Base-by-base conservation (phyloP, 2,113 vertebrate genomes). In the Neodontobutis hainanensis region DNA sequence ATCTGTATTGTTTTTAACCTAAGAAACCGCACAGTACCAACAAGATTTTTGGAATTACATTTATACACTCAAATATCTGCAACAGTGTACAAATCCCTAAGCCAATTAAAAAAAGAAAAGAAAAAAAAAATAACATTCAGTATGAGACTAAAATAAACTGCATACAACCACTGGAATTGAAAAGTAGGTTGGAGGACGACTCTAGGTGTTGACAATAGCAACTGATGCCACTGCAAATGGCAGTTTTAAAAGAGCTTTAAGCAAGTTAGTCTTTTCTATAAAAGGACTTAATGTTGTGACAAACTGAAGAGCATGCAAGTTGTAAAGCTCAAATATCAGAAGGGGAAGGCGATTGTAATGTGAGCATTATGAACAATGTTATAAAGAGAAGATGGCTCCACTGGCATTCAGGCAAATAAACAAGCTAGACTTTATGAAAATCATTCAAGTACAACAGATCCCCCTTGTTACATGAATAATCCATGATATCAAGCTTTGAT, bases 1-100 rank as follows among this genome's bases (percentile, higher is more conserved):
- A 55, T 74, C 61, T 67, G 38, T 11, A 9, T 72, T 65, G 67
- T 67, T 58, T 45, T 63, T 40, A 65, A 65, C 51, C 73, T 68
- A 79, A 70, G 40, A 51, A 75, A 78, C 61, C 68, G 64, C 66
- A 81, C 75, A 78, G 67, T 57, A 73, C 61, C 53, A 53, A 80
- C 77, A 82, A 38, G 57, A 52, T 52, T 69, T 65, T 66, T 61
- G 62, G 70, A 81, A 80, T 79, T 44, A 83, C 66, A 78, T 71
- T 56, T 68, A 70, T 51, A 77, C 61, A 69, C 58, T 42, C 11
- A 74, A 72, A 79, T 68, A 63, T 55, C 35, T 68, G 62, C 36
- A 73, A 68, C 36, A 58, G 77, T 77, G 68, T 64, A 79, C 61
- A 62, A 70, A 73, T 34, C 11, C 35, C 10, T 9, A 38, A 38